Evolutionary conservation across 2,888 invertebrate genomes (phyloP).

Genomic region (Tortricodes alternella): DNA sequence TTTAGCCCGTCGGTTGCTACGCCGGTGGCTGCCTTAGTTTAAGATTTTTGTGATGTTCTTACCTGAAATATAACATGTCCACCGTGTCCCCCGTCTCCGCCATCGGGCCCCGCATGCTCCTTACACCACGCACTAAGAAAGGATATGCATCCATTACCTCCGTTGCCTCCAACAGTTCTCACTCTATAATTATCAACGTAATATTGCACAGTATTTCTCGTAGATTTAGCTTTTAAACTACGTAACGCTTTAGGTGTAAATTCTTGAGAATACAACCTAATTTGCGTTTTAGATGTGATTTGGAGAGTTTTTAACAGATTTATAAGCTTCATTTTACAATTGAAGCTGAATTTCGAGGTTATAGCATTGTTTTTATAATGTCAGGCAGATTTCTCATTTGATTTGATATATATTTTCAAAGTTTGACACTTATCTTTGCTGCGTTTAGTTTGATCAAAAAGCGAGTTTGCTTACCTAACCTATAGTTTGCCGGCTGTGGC

Average conservation of each 20-base stretch:
- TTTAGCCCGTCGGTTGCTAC: no score
- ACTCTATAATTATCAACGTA: constrained; percentile 89
- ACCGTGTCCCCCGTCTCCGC: constrained; percentile 98
- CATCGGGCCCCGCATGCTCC: constrained; percentile 96
- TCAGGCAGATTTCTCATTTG: no score
- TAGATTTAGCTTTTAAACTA: constrained; percentile 70
- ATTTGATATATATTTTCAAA: no score
- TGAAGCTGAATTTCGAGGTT: constrained; percentile 16
- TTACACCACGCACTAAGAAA: constrained; percentile 92
- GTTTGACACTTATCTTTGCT: no score
- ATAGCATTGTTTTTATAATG: constrained; percentile 10
- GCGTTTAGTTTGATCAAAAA: no score
- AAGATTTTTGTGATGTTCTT: constrained; percentile 3
- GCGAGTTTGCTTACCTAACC: no score
- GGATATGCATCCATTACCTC: constrained; percentile 96
- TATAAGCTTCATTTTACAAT: constrained; percentile 17
- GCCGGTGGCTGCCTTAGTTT: no score
- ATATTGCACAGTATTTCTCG: constrained; percentile 68
- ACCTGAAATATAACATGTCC: constrained; percentile 93
- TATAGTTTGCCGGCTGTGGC: no score
- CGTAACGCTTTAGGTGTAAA: constrained; percentile 62
- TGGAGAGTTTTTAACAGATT: constrained; percentile 24
- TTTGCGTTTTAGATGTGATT: constrained; percentile 9
- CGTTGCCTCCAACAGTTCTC: constrained; percentile 90
- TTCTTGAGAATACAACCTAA: constrained; percentile 50